A percentile compares a stretch with the other conserved stretches of the same genome.
Conservation (phyloP, 2,888 invertebrate species). For the Nephrotoma appendiculata region DNA sequence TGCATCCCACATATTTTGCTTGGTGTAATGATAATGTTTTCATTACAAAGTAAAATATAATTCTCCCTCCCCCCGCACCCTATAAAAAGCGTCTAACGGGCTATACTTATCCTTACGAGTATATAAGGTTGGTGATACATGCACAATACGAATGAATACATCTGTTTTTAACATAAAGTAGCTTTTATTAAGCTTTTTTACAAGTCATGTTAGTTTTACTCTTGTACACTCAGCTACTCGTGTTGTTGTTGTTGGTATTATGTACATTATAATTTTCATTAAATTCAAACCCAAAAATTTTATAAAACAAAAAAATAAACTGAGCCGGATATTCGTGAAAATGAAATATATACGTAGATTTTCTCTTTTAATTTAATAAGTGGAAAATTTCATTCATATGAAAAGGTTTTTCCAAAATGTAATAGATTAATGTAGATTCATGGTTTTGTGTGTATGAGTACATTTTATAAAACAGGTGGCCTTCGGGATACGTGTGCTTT, state of each 20-base stretch:
- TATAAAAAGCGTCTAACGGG: not conserved
- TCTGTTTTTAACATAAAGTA: not conserved
- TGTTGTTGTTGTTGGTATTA: not conserved
- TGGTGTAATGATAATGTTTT: no score
- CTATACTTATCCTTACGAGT: not conserved
- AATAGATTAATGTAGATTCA: not conserved
- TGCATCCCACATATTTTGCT: no score
- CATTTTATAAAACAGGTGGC: not conserved
- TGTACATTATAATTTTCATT: not conserved
- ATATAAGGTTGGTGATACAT: not conserved
- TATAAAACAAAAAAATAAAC: not conserved
- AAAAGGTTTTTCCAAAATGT: not conserved
- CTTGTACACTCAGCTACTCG: not conserved
- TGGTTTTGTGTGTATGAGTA: not conserved
- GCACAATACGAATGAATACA: not conserved
- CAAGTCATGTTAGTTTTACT: not conserved
- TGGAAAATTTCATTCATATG: not conserved
- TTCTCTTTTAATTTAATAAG: not conserved
- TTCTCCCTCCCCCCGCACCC: no score
- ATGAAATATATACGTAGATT: not conserved
- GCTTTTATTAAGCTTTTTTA: not conserved
- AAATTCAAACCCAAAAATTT: not conserved
- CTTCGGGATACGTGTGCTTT: not conserved
- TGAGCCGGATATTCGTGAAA: not conserved
- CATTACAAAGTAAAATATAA: no score